phyloP scores from a whole-genome alignment of 2,797 vertebrate genomes.

The Cheirogaleus major region DNA sequence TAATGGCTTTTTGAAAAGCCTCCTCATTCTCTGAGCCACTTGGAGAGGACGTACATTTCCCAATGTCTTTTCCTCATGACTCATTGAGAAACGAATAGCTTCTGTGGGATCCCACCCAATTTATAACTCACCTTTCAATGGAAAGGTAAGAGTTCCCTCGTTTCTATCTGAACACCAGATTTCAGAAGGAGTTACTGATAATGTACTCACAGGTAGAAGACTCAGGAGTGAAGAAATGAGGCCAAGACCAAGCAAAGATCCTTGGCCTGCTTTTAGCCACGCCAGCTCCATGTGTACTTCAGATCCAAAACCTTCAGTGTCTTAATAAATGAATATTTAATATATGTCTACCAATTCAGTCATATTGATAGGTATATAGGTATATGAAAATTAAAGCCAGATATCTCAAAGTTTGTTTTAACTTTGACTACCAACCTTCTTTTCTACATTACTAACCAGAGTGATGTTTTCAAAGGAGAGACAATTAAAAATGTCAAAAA shows the following conservation, averaged over 20 bases:
- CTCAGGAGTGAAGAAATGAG: not conserved
- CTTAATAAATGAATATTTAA: not conserved
- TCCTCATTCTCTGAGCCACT: not conserved
- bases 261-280: not conserved
- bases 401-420: not conserved
- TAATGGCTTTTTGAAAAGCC: not conserved
- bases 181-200: not conserved
- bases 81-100: not conserved
- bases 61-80: not conserved
- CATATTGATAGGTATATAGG: not conserved
- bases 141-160: not conserved
- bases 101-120: not conserved
- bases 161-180: not conserved
- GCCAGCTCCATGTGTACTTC: not conserved
- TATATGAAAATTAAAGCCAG: not conserved
- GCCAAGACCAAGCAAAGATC: not conserved
- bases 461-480: not conserved
- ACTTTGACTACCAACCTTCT: not conserved
- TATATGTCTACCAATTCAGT: not conserved
- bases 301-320: not conserved
- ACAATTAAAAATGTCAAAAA: not conserved
- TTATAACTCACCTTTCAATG: not conserved
- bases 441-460: not conserved
- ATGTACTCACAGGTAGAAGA: not conserved
- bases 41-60: not conserved